Percentiles rank a stretch among this genome's conserved stretches.
phyloP scores from a whole-genome alignment of 2,888 invertebrate species.

The Gibbula magus region DNA sequence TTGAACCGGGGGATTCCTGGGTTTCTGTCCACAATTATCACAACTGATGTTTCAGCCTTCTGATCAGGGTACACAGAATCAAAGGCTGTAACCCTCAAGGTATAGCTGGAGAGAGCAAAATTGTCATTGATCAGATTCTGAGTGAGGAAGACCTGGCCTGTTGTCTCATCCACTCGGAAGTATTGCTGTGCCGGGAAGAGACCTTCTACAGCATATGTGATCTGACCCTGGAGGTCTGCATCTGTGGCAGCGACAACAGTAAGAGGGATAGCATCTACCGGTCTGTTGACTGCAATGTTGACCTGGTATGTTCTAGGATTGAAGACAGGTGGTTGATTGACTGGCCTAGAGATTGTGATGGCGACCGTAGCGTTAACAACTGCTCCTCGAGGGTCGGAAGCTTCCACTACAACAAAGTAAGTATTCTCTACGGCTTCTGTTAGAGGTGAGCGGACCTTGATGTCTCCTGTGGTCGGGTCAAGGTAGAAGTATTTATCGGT shows the following conservation, averaged over 20 bases:
- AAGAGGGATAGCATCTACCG: background rate
- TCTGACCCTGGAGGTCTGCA: slow-evolving; percentile 51
- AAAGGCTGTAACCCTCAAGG: slow-evolving; percentile 63
- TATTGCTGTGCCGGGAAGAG: slow-evolving; percentile 39
- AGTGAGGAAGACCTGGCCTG: slow-evolving; percentile 45
- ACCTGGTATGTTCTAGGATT: slow-evolving; percentile 50
- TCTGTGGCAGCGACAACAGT: slow-evolving; percentile 34
- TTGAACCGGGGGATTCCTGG: slow-evolving; percentile 60
- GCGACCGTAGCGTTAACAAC: slow-evolving; percentile 58
- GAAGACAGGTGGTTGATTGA: slow-evolving; percentile 54
- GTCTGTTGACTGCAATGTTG: slow-evolving; percentile 19
- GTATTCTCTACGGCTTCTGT: slow-evolving; percentile 34
- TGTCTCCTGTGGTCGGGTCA: slow-evolving; percentile 55
- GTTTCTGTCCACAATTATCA: slow-evolving; percentile 64
- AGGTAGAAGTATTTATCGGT: slow-evolving; percentile 61
- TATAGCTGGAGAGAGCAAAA: slow-evolving; percentile 40
- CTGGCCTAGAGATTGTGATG: slow-evolving; percentile 45
- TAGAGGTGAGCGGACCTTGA: slow-evolving; percentile 54
- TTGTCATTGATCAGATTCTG: slow-evolving; percentile 35
- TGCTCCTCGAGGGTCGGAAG: slow-evolving; percentile 52
- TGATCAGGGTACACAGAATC: slow-evolving; percentile 62
- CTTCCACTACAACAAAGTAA: slow-evolving; percentile 53
- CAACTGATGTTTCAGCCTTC: slow-evolving; percentile 50
- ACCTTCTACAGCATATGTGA: slow-evolving; percentile 52
- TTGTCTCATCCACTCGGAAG: slow-evolving; percentile 46